Evolutionary conservation across 2,888 invertebrate genomes (phyloP), one percentile per base, ranked within the genome.

Genomic region (Sinelater perroti): DNA sequence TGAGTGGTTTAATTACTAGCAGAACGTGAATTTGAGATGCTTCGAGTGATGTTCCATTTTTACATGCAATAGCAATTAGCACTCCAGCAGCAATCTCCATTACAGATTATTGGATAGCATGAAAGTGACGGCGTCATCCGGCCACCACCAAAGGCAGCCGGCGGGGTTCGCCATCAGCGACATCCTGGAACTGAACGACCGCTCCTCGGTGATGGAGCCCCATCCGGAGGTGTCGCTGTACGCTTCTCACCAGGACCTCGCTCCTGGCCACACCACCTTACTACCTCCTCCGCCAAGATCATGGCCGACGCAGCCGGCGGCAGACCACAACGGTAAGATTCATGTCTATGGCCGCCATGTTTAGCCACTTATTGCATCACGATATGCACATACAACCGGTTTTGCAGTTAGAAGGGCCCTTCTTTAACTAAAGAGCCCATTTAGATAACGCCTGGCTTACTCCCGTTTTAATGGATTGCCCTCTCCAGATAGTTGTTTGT

Each of bases 141-240:
- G 54, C 21, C 60, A 54, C n/a, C 63, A 62, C 47, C 88, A 88
- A 72, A 83, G 90, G 67, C 76, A 75, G 61, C 85, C 91, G 0
- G 88, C 88, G 33, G 91, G 95, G 59, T 96, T 96, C 79, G 93
- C 93, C 72, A 95, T 96, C 71, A 92, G 94, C 69, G 95, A 96
- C 77, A 95, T 96, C 72, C 82, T 96, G 72, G 95, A 96, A 69
- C 82, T 96, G 69, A 94, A 94, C 72, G 91, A 91, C 67, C 70
- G 74, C 51, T 66, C 67, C 83, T 82, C 62, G 78, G 62, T 78
- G 21, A 70, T 81, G 64, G 82, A 82, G 67, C 67, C 79, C 6
- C 67, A 79, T 6, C 68, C 78, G 3, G 72, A 78, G 14, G 78
- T 66, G 10, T 60, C 72, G 1, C 38, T 56, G 49, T 62, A 58